phyloP scores from a whole-genome alignment of 2,888 invertebrate species.

The Eristalis intricaria region DNA sequence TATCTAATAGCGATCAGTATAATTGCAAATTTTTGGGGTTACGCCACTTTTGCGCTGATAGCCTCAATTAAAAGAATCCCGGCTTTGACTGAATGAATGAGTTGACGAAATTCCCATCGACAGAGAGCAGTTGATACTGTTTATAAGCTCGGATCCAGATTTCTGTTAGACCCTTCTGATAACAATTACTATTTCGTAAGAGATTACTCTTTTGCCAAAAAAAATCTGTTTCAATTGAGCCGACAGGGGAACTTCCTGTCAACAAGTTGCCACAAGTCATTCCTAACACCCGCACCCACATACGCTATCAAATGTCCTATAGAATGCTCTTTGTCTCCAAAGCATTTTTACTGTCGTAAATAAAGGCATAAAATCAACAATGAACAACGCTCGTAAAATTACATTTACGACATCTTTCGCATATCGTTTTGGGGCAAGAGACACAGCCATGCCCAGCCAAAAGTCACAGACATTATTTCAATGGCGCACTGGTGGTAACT shows the following conservation, averaged over 20 bases:
- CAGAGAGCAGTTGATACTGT: too few species aligned
- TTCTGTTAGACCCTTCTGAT: too few species aligned
- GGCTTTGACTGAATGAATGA: too few species aligned
- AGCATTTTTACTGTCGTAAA: constrained; percentile 47
- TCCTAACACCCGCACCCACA: neutral
- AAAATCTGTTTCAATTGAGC: neutral
- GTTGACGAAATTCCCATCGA: too few species aligned
- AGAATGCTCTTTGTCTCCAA: constrained; percentile 10
- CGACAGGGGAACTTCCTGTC: neutral
- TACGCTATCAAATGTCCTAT: constrained; percentile 15
- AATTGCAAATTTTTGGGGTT: too few species aligned
- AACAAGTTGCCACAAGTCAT: neutral
- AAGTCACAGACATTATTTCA: neutral
- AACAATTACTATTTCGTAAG: too few species aligned
- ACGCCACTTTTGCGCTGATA: too few species aligned
- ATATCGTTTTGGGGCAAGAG: constrained; percentile 33
- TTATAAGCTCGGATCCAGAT: too few species aligned
- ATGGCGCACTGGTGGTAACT: constrained; percentile 15
- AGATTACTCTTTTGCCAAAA: neutral
- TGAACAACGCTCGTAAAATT: constrained; percentile 41
- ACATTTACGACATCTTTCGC: constrained; percentile 38
- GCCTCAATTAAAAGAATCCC: too few species aligned
- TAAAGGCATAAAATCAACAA: constrained; percentile 24
- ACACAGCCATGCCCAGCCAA: constrained; percentile 10
- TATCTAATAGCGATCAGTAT: too few species aligned